Percentiles rank a stretch among this genome's conserved stretches.
These are phyloP conservation scores for Crepidodera aurea DNA, from an alignment of 2,888 invertebrate genomes.

Conservation along the genomic window DNA sequence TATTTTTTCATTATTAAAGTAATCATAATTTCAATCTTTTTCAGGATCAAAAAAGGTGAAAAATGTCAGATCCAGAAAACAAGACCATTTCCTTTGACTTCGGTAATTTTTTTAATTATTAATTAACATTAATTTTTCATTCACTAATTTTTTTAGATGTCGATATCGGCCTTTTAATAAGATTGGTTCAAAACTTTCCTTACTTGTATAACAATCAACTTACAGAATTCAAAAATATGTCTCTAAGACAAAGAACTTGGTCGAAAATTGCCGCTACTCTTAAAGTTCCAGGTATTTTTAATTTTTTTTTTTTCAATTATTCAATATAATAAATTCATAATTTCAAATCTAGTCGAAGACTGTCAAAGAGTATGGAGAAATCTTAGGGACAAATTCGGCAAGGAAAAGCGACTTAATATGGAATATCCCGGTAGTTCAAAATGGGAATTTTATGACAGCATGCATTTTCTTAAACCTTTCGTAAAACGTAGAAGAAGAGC, in stretches of 20 bases:
- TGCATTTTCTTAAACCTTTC: constrained; percentile 28
- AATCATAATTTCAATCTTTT: no score
- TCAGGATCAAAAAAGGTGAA: no score
- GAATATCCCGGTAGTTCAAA: constrained; percentile 11
- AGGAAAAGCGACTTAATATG: constrained; percentile 20
- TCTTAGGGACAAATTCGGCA: constrained; percentile 30
- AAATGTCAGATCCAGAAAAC: background rate
- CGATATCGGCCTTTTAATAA: constrained; percentile 32
- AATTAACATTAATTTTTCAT: background rate
- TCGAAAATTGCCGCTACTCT: constrained; percentile 25
- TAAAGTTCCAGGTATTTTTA: constrained; percentile 26
- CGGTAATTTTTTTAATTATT: background rate
- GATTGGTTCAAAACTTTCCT: constrained; percentile 28
- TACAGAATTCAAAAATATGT: constrained; percentile 28
- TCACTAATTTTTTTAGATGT: constrained; percentile 26
- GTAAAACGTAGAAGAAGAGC: constrained; percentile 24
- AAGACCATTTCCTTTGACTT: background rate
- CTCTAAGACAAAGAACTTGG: constrained; percentile 29
- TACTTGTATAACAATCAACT: constrained; percentile 27
- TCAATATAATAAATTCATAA: background rate
- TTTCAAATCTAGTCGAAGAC: constrained; percentile 21
- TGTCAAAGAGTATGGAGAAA: constrained; percentile 33
- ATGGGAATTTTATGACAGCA: constrained; percentile 34
- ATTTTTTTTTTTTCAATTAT: background rate
- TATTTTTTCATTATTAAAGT: no score